Percentiles rank a stretch among this genome's conserved stretches.
Conservation (phyloP, 2,888 invertebrate genomes). For the Ophion obscuratus region DNA sequence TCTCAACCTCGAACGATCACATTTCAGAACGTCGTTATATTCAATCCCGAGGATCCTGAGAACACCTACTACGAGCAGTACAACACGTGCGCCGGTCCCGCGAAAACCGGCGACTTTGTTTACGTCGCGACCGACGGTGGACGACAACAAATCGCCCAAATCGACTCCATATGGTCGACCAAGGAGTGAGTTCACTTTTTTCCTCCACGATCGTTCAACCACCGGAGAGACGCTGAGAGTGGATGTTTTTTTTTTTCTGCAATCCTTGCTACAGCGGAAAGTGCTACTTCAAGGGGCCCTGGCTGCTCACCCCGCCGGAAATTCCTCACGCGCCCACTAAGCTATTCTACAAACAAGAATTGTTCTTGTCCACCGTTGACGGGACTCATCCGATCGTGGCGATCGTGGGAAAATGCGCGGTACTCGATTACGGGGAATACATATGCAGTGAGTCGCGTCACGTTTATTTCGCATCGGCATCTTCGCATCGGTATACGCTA, state of each 20-base stretch:
- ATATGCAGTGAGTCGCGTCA: conserved; percentile 89
- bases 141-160: conserved; percentile 95
- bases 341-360: conserved; percentile 97
- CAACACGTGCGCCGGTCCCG: conserved; percentile 92
- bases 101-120: conserved; percentile 97
- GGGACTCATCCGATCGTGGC: conserved; percentile 96
- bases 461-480: neutral
- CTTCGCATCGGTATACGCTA: too few species aligned
- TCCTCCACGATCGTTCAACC: neutral
- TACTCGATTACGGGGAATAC: conserved; percentile 95
- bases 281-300: conserved; percentile 96
- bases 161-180: conserved; percentile 97
- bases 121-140: conserved; percentile 96
- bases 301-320: conserved; percentile 95
- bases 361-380: conserved; percentile 95
- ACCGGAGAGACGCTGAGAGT: neutral
- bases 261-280: conserved; percentile 88
- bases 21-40: conserved; percentile 91
- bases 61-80: conserved; percentile 97
- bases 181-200: conserved; percentile 88
- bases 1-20: neutral
- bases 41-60: conserved; percentile 90
- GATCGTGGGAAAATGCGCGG: conserved; percentile 95
- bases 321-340: conserved; percentile 91
- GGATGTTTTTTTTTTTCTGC: neutral